Base-by-base conservation (phyloP, 2,888 invertebrate genomes). In the Amorpha juglandis region DNA sequence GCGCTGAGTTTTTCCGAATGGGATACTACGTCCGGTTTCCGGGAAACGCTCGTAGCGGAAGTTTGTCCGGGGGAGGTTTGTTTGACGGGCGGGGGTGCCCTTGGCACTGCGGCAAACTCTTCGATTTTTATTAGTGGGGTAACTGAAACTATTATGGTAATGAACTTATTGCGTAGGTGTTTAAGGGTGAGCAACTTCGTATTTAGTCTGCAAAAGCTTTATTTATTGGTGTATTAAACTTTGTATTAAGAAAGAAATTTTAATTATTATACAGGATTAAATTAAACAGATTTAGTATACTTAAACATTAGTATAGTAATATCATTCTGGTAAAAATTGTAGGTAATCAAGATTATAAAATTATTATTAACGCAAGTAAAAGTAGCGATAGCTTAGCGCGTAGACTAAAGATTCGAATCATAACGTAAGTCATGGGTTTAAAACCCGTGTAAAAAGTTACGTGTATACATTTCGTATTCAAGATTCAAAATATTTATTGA, bases 21-120 rank as follows among this genome's bases (percentile, higher is more conserved):
- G 84, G 79, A 81, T 81, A 88, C 86, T 87, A 84, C 86, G 76
- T 89, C 90, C 89, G 87, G 86, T 81, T 84, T 83, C 86, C 86
- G 84, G 83, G 71, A 72, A 76, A 71, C 74, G 78, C 78, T 78
- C 74, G 78, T 74, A 76, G 82, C 80, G 88, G 89, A 89, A 80
- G 88, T 87, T 86, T 85, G 84, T 83, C 80, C 77, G 77, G 81
- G 78, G 80, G 79, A 73, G 75, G 76, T 14, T 33, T 53, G 75
- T 70, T 78, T 76, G 78, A 86, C 87, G 82, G 82, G 50, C 27
- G 82, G 81, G 50, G 50, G 45, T 66, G 66, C 53, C 62, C 53
- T 66, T 66, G 66, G 66, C 47, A 47, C 62, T 62, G 64, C 64
- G 53, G 50, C 53, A 48, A 65, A 48, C 35, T 55, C 42, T 65